Conservation (phyloP, 2,888 invertebrate species). For the Endotricha flammealis region DNA sequence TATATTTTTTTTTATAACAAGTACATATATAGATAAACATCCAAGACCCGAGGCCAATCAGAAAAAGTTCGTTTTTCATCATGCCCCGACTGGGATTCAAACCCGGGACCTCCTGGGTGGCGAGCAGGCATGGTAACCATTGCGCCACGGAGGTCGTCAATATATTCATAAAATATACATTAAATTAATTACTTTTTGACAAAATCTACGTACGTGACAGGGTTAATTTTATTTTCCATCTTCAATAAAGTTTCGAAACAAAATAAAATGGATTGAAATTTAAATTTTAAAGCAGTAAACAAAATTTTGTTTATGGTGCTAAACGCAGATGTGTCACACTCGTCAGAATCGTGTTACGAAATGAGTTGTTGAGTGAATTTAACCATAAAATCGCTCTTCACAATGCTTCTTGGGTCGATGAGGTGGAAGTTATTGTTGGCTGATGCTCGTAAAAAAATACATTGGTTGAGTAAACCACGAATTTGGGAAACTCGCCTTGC, state of each 20-base stretch:
- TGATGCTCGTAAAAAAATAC: conserved; percentile 63
- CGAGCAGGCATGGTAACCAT: no score
- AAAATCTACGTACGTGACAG: no score
- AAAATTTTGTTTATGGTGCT: background rate
- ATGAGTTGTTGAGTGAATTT: conserved; percentile 44
- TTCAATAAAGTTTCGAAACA: background rate
- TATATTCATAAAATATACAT: no score
- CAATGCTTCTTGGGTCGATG: conserved; percentile 53
- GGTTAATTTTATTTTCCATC: no score
- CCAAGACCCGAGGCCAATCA: no score
- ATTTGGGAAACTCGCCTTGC: conserved; percentile 35
- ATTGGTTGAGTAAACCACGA: conserved; percentile 46
- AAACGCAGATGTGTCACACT: conserved; percentile 14
- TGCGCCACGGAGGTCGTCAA: no score
- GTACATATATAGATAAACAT: no score
- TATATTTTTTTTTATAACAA: no score
- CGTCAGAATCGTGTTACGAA: conserved; percentile 19
- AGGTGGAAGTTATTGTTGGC: conserved; percentile 57
- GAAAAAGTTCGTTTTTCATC: no score
- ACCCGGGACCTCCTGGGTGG: no score
- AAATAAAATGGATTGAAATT: background rate
- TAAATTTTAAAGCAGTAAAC: background rate
- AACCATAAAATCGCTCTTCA: conserved; percentile 47
- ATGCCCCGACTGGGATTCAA: no score
- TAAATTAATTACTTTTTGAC: no score